These are phyloP conservation scores for Channa striata DNA, from an alignment of 2,797 vertebrate genomes.

Conservation along the genomic window DNA sequence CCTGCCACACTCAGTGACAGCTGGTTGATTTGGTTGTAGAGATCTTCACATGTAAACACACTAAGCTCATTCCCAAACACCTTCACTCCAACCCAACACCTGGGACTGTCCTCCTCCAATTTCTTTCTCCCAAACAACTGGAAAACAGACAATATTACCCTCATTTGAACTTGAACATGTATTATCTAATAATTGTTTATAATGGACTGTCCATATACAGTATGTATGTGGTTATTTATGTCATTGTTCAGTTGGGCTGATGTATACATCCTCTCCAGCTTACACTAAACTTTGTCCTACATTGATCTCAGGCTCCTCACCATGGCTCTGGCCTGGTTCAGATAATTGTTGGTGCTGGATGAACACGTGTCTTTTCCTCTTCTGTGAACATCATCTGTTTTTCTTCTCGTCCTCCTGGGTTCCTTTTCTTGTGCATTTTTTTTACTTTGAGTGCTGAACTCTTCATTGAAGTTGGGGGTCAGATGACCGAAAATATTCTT, in stretches of 20 bases:
- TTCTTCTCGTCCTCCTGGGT: constrained; percentile 51
- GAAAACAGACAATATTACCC: neutral
- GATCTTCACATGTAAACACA: constrained; percentile 84
- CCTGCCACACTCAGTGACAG: constrained; percentile 85
- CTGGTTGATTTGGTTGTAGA: constrained; percentile 75
- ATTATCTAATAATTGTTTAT: neutral
- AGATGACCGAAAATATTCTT: constrained; percentile 78
- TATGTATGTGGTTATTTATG: too few relatives aligned
- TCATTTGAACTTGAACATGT: neutral
- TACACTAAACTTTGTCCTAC: too few relatives aligned
- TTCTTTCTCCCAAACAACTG: constrained; percentile 81
- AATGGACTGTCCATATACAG: neutral
- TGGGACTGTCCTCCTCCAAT: constrained; percentile 52
- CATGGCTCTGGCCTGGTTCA: constrained; percentile 84
- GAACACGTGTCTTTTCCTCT: constrained; percentile 77
- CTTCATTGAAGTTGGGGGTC: constrained; percentile 59
- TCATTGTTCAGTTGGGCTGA: too few relatives aligned
- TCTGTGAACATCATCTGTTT: constrained; percentile 53
- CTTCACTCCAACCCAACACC: constrained; percentile 85
- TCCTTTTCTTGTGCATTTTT: constrained; percentile 34
- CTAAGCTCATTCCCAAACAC: constrained; percentile 89
- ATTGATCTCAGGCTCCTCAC: constrained; percentile 75
- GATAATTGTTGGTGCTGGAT: constrained; percentile 72
- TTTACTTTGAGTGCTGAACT: constrained; percentile 32
- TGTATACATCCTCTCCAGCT: too few relatives aligned